phyloP scores from a whole-genome alignment of 2,113 vertebrate genomes.

The Lepus timidus region DNA sequence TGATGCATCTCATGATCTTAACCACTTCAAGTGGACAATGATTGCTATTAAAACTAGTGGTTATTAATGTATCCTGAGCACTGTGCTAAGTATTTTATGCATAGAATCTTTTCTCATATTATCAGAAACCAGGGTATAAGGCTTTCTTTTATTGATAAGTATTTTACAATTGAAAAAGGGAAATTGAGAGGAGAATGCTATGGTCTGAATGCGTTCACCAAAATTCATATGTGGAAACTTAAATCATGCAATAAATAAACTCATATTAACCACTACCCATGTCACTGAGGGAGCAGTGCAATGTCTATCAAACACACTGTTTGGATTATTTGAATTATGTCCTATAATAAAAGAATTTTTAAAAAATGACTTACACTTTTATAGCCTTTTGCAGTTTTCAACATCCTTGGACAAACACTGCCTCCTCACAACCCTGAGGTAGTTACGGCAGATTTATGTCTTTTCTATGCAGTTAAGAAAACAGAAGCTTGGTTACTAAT shows the following conservation, averaged over 20 bases:
- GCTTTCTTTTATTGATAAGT: neutral
- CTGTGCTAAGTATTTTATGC: neutral
- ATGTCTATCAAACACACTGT: neutral
- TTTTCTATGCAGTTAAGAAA: neutral
- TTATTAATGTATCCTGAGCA: neutral
- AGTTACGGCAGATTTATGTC: neutral
- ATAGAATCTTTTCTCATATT: neutral
- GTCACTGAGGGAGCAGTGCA: neutral
- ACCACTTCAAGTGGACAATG: neutral
- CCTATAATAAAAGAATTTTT: neutral
- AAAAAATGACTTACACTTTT: neutral
- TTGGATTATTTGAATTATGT: neutral
- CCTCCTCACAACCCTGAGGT: neutral
- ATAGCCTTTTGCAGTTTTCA: neutral
- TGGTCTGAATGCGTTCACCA: neutral
- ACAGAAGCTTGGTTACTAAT: neutral
- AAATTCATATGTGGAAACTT: neutral
- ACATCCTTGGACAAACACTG: neutral
- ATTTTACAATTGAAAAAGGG: neutral
- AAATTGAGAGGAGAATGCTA: neutral
- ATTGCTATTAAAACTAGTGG: neutral
- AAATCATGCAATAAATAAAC: neutral
- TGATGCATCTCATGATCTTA: neutral
- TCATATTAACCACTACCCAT: neutral
- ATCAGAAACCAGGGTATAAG: neutral